phyloP scores from a whole-genome alignment of 2,888 invertebrate genomes.

The Colletes collaris region DNA sequence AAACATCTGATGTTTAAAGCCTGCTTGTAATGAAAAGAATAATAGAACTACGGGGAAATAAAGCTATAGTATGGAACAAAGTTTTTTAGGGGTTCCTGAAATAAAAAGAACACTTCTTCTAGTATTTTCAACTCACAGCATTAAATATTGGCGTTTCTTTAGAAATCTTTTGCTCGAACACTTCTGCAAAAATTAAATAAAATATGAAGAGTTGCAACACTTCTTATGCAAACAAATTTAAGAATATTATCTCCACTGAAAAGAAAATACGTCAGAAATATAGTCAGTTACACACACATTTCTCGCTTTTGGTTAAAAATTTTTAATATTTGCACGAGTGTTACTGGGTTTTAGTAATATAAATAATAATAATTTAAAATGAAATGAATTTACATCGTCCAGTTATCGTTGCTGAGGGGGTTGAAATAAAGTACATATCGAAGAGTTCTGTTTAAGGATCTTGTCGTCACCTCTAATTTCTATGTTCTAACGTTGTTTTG shows the following conservation, averaged over 20 bases:
- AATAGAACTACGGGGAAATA: no score
- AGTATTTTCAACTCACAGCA: no score
- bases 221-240: no score
- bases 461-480: slow-evolving; percentile 56
- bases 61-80: no score
- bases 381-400: background rate
- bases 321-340: background rate
- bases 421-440: background rate
- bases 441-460: slow-evolving; percentile 13
- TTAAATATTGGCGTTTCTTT: background rate
- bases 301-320: background rate
- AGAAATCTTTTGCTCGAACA: no score
- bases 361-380: background rate
- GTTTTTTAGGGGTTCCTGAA: no score
- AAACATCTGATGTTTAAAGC: no score
- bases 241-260: background rate
- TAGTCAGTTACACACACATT: background rate
- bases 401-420: background rate
- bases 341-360: background rate
- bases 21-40: no score
- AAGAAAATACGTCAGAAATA: background rate
- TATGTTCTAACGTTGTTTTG: slow-evolving; percentile 56
- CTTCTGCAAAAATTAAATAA: background rate
- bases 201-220: background rate
- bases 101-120: no score